phyloP scores from a whole-genome alignment of 1,140 invertebrate species.

The Pogonognathellus flavescens region DNA sequence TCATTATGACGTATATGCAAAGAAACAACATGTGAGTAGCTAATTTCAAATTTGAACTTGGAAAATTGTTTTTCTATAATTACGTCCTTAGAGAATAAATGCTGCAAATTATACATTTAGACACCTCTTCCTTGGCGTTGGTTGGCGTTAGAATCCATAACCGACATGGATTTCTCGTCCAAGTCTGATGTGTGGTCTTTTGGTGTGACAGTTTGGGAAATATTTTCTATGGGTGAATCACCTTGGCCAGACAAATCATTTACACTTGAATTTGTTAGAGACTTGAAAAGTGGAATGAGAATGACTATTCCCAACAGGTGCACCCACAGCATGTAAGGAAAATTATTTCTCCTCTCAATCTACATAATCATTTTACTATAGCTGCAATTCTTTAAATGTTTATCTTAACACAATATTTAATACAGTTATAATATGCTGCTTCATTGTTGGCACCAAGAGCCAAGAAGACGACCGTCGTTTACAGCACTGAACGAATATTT shows the following conservation, averaged over 20 bases:
- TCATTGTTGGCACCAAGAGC: neutral
- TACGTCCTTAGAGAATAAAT: too few species aligned
- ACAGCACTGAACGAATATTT: neutral
- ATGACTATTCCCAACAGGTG: neutral
- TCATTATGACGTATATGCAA: conserved; percentile 1
- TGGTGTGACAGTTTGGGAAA: conserved; percentile 30
- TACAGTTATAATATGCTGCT: neutral
- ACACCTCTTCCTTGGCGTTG: conserved; percentile 31
- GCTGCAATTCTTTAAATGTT: too few species aligned
- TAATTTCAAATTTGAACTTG: neutral
- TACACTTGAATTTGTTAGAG: neutral
- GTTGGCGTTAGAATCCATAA: neutral
- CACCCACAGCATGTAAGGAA: neutral
- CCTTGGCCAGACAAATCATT: neutral
- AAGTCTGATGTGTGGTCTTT: conserved; percentile 32
- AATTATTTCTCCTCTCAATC: too few species aligned
- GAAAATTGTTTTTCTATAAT: too few species aligned
- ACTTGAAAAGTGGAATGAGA: neutral
- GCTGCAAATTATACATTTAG: neutral
- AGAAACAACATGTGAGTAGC: neutral
- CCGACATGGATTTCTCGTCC: conserved; percentile 23
- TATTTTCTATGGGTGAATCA: conserved; percentile 19
- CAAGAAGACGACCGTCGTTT: neutral
- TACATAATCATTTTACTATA: too few species aligned
- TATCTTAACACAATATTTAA: too few species aligned